phyloP scores from a whole-genome alignment of 2,113 vertebrate genomes.

The Ammospiza nelsoni region DNA sequence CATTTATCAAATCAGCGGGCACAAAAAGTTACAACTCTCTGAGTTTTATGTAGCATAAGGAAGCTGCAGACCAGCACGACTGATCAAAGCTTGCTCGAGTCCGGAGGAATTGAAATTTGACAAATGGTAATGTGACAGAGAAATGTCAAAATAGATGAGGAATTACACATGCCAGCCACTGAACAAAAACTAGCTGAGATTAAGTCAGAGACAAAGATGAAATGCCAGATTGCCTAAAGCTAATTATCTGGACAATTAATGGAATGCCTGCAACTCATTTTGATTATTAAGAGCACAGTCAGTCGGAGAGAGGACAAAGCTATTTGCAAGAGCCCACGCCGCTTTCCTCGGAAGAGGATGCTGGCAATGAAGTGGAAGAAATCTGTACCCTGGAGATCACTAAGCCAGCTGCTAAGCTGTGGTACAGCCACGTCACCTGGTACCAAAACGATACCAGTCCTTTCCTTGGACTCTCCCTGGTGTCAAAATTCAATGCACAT shows the following conservation, averaged over 20 bases:
- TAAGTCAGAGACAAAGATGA: constrained; percentile 72
- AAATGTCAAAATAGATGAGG: constrained; percentile 58
- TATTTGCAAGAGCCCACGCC: constrained; percentile 59
- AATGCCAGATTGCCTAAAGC: constrained; percentile 71
- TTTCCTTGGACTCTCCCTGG: not conserved
- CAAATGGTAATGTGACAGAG: constrained; percentile 34
- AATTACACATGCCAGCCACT: not conserved
- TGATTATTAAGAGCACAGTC: constrained; percentile 69
- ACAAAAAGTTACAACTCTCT: not conserved
- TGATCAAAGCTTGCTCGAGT: not conserved
- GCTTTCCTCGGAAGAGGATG: constrained; percentile 65
- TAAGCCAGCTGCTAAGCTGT: not conserved
- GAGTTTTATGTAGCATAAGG: not conserved
- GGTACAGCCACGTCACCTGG: not conserved
- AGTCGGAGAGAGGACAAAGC: constrained; percentile 67
- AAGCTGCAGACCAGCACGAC: not conserved
- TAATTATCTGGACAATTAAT: constrained; percentile 77
- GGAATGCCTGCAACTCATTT: constrained; percentile 70
- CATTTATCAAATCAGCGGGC: accelerated
- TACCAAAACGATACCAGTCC: not conserved
- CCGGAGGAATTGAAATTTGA: constrained; percentile 9
- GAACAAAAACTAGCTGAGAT: constrained; percentile 61
- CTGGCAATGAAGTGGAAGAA: constrained; percentile 61
- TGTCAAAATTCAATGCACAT: not conserved
- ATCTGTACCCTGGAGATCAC: constrained; percentile 26